Evolutionary conservation across 2,113 vertebrate species (phyloP), one percentile per base, ranked within the genome.

Genomic region (Clinocottus analis): DNA sequence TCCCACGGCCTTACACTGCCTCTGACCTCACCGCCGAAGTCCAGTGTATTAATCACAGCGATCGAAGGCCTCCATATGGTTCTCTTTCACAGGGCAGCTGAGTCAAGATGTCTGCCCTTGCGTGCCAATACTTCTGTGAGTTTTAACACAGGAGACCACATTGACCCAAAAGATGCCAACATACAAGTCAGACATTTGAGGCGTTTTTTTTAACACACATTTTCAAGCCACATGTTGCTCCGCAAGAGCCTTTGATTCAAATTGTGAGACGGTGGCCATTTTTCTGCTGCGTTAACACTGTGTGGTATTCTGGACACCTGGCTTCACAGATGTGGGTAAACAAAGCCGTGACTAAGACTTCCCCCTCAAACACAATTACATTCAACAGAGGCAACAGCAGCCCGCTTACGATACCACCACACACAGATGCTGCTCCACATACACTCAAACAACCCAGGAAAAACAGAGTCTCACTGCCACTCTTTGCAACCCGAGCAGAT

Each of bases 401-500:
- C 35, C 23, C 11, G 11, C 11, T 7, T 64, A 68, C 47, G 63
- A 64, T 13, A 14, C 60, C 45, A 71, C 27, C 73, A 68, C 70
- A 84, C 72, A 74, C 75, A 58, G 83, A 70, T 60, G 68, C n/a
- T 79, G 66, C 69, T 69, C 84, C 70, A 82, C 86, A 49, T 78
- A 80, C 81, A 79, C 64, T 78, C 87, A 86, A 76, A 77, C 83
- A 83, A 91, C 17, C 35, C 65, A 86, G 79, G 37, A 68, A 85
- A 88, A 93, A 92, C 85, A 63, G 53, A 78, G 82, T 87, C 85
- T 92, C 82, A 84, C 43, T 74, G 75, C 74, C 84, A 78, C 63
- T 51, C 39, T 85, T 29, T 65, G 51, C 68, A 62, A n/a, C 62
- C 62, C 69, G 58, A 59, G 73, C 71, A 75, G 39, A 86, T 71